Evolutionary conservation across 92 coral and sea anemone genomes (phyloP).

Genomic region (Plumapathes pennacea): DNA sequence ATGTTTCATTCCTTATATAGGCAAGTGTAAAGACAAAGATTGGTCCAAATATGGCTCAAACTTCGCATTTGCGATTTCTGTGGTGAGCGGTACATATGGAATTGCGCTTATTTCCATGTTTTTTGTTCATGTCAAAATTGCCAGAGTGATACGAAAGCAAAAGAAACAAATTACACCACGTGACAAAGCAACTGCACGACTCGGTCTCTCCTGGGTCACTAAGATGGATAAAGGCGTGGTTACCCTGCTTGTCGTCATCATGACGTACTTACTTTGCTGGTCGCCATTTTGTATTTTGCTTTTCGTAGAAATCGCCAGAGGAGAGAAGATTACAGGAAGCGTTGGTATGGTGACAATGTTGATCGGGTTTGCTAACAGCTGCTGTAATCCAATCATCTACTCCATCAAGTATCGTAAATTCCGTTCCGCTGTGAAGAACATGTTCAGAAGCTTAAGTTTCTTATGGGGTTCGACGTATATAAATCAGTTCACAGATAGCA

Average conservation of each 20-base stretch:
- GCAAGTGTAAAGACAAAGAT: slow-evolving; percentile 54
- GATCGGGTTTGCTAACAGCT: slow-evolving; percentile 70
- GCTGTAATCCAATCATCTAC: slow-evolving; percentile 80
- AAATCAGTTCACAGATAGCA: too few species aligned
- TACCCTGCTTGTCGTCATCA: slow-evolving; percentile 55
- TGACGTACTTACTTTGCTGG: slow-evolving; percentile 76
- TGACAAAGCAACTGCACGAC: neutral
- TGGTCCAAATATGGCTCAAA: slow-evolving; percentile 75
- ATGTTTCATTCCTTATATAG: slow-evolving; percentile 76
- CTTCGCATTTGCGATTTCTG: slow-evolving; percentile 80
- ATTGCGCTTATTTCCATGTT: slow-evolving; percentile 71
- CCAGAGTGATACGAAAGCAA: slow-evolving; percentile 49
- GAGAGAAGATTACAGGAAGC: slow-evolving; percentile 41
- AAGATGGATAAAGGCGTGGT: slow-evolving; percentile 55
- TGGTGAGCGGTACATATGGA: slow-evolving; percentile 80
- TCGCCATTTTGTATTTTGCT: slow-evolving; percentile 82
- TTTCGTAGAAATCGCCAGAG: slow-evolving; percentile 66
- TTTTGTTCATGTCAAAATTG: slow-evolving; percentile 57
- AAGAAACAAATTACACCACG: slow-evolving; percentile 3
- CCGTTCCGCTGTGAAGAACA: slow-evolving; percentile 38
- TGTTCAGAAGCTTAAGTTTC: too few species aligned
- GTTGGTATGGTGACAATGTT: slow-evolving; percentile 66
- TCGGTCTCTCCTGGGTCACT: neutral
- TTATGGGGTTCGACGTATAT: too few species aligned
- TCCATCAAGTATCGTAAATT: slow-evolving; percentile 69